phyloP scores from a whole-genome alignment of 2,888 invertebrate genomes.

The Pogonocherus hispidulus region DNA sequence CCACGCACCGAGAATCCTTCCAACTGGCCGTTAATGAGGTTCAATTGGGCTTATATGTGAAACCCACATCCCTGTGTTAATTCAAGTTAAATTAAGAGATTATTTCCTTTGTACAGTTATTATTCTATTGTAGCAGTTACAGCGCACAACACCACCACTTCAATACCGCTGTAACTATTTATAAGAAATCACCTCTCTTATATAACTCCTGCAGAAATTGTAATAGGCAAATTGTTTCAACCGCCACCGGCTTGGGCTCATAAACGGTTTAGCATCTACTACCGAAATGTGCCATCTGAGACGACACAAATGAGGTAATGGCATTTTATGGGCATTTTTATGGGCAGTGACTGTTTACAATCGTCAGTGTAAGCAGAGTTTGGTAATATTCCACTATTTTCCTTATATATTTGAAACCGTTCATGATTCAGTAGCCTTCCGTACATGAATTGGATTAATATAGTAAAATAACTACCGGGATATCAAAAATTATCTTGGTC shows the following conservation, averaged over 20 bases:
- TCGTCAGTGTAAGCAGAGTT: background rate
- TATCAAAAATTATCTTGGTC: too few relatives aligned
- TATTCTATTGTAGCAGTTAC: slow-evolving; percentile 66
- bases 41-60: slow-evolving; percentile 69
- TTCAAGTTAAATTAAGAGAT: slow-evolving; percentile 71
- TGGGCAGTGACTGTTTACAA: background rate
- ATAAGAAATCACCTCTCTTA: slow-evolving; percentile 48
- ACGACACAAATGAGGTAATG: slow-evolving; percentile 26
- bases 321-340: slow-evolving; percentile 22
- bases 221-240: slow-evolving; percentile 46
- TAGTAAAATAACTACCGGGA: too few relatives aligned
- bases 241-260: slow-evolving; percentile 18
- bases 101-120: slow-evolving; percentile 70
- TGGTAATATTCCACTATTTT: slow-evolving; percentile 7
- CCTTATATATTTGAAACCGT: background rate
- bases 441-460: background rate
- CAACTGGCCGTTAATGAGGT: slow-evolving; percentile 65
- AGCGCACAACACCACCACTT: slow-evolving; percentile 49
- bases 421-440: background rate
- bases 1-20: slow-evolving; percentile 55
- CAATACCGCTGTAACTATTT: slow-evolving; percentile 46
- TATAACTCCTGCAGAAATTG: slow-evolving; percentile 44
- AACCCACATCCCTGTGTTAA: slow-evolving; percentile 69
- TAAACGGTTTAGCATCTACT: slow-evolving; percentile 19
- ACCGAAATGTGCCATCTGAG: slow-evolving; percentile 19